Evolutionary conservation across 2,113 vertebrate species (phyloP), one percentile per base, ranked within the genome.

Genomic region (Spea bombifrons): DNA sequence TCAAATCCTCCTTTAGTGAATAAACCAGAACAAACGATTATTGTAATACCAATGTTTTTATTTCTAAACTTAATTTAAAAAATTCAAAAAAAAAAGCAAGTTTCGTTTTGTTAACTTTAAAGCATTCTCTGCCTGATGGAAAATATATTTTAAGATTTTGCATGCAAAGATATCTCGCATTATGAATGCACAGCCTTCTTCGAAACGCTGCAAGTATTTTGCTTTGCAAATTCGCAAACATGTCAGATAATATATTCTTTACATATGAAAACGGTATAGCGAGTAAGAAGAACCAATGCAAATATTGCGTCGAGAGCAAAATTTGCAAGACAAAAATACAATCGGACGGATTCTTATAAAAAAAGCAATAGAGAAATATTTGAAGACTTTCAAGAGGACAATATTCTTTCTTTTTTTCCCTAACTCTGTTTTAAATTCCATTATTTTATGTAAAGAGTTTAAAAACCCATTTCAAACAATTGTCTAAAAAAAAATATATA

Each of bases 91-190:
- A 30, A 30, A 30, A 30, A 30, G 30, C 30, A 2, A 30, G 30
- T 30, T 30, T 30, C 30, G 30, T 1, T 1, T 30, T 30, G 2
- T 30, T 30, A 30, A 30, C 30, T 30, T 30, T 30, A 30, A 30
- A 30, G 30, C 30, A 30, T 30, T 30, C 30, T 30, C 30, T 30
- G 30, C 30, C 30, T 30, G 30, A 52, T 7, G 1, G 2, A 7
- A 52, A 52, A 52, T 52, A 73, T 13, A 59, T 73, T 75, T 50
- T 75, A n/a, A 30, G 57, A 75, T 64, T 65, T 65, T 45, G 63
- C 48, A 61, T 66, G 17, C 2, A 66, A 66, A 66, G 17, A 44
- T 10, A 44, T 66, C 17, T 44, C 44, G 43, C 13, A 44, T 12
- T 44, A 9, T 66, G 65, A 45, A 5, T 13, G 61, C 48, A 65